phyloP scores from a whole-genome alignment of 2,113 vertebrate genomes.

The Dromas ardeola region DNA sequence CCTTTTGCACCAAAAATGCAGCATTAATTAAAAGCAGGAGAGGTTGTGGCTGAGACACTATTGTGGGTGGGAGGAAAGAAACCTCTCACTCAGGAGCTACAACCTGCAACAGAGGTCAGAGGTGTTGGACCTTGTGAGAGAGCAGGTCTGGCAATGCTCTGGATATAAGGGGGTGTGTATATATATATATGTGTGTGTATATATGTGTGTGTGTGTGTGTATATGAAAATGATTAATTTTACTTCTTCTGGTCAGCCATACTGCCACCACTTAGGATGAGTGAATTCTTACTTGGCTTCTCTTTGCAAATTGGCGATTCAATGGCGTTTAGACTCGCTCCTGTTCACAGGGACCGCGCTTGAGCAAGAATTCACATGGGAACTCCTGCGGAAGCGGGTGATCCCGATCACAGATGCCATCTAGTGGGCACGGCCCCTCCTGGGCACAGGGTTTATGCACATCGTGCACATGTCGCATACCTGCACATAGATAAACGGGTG shows the following conservation, averaged over 20 bases:
- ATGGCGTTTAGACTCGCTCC: background rate
- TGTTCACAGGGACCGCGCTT: background rate
- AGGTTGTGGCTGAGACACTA: background rate
- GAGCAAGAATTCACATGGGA: background rate
- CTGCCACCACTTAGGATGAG: background rate
- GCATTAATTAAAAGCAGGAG: background rate
- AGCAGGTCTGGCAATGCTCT: background rate
- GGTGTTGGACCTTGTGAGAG: background rate
- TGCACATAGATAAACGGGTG: accelerated
- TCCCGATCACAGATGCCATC: background rate
- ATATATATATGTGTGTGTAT: background rate
- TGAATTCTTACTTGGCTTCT: accelerated
- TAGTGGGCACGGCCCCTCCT: background rate
- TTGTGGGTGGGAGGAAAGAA: background rate
- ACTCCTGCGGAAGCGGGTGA: background rate
- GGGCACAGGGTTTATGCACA: background rate
- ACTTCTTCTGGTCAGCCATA: accelerated
- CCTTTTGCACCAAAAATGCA: background rate
- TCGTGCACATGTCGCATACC: accelerated
- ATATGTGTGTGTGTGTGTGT: background rate
- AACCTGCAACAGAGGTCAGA: background rate
- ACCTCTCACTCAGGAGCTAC: background rate
- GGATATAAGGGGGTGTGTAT: background rate
- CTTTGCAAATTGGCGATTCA: background rate
- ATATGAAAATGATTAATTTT: accelerated